phyloP scores from a whole-genome alignment of 2,113 vertebrate species.

The Silurus glanis region DNA sequence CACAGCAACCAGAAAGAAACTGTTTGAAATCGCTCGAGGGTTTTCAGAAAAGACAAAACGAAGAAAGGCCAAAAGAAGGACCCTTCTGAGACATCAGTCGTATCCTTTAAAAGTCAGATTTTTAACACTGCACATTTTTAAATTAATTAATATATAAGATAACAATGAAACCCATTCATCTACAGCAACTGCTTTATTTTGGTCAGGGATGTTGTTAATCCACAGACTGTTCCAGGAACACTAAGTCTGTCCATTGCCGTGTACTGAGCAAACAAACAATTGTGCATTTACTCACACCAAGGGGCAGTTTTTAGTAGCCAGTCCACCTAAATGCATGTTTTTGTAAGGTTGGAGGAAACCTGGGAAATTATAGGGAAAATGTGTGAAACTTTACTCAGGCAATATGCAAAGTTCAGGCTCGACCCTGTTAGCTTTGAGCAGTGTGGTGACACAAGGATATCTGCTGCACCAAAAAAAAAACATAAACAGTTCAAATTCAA shows the following conservation, averaged over 20 bases:
- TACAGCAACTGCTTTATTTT: not conserved
- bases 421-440: not conserved
- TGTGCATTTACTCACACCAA: not conserved
- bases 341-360: not conserved
- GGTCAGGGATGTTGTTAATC: not conserved
- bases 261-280: not conserved
- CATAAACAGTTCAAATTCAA: not conserved
- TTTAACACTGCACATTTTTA: not conserved
- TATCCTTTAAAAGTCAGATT: conserved; percentile 78
- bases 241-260: not conserved
- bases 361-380: not conserved
- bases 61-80: conserved; percentile 89
- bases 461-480: not conserved
- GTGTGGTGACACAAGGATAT: not conserved
- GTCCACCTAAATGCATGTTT: not conserved
- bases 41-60: conserved; percentile 97
- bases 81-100: conserved; percentile 86
- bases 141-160: not conserved
- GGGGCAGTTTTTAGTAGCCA: not conserved
- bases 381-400: not conserved
- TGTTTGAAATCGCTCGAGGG: conserved; percentile 92
- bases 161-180: not conserved
- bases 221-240: not conserved
- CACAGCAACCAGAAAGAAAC: conserved; percentile 91
- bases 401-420: not conserved